These are phyloP conservation scores for Mayetiola destructor DNA, from an alignment of 2,888 invertebrate species.

Conservation along the genomic window DNA sequence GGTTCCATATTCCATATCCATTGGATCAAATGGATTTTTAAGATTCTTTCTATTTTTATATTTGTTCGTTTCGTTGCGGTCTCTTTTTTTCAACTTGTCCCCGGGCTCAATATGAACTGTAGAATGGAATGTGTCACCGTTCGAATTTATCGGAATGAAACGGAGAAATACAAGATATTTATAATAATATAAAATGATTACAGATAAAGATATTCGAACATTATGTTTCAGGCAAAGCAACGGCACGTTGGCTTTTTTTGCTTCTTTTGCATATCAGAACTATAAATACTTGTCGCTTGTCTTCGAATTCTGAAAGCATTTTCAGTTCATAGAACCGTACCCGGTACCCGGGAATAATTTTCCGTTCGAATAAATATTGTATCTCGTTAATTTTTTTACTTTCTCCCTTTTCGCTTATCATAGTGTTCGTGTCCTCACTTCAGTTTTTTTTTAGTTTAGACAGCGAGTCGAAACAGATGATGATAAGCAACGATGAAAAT, in stretches of 20 bases:
- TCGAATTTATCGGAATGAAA: neutral
- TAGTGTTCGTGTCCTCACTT: too few species aligned
- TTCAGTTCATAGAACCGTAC: too few species aligned
- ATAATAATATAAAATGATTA: slow-evolving; percentile 9
- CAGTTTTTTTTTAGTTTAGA: neutral
- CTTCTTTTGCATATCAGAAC: too few species aligned
- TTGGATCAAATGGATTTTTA: neutral
- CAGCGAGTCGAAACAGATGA: neutral
- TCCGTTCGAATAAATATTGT: slow-evolving; percentile 15
- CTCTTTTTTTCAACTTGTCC: neutral
- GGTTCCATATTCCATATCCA: slow-evolving; percentile 4
- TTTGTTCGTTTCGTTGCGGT: neutral
- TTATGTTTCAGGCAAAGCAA: neutral
- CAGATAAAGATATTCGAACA: neutral
- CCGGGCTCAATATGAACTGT: neutral
- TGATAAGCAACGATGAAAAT: slow-evolving; percentile 3
- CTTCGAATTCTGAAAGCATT: too few species aligned
- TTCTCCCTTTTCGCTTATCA: neutral
- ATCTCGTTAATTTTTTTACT: slow-evolving; percentile 8
- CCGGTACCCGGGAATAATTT: slow-evolving; percentile 15
- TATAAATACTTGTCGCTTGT: too few species aligned
- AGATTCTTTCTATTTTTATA: neutral
- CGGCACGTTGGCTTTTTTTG: too few species aligned
- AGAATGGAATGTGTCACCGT: neutral
- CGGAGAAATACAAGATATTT: neutral